These are phyloP conservation scores for Archips xylosteana DNA, from an alignment of 2,888 invertebrate genomes.

Conservation along the genomic window DNA sequence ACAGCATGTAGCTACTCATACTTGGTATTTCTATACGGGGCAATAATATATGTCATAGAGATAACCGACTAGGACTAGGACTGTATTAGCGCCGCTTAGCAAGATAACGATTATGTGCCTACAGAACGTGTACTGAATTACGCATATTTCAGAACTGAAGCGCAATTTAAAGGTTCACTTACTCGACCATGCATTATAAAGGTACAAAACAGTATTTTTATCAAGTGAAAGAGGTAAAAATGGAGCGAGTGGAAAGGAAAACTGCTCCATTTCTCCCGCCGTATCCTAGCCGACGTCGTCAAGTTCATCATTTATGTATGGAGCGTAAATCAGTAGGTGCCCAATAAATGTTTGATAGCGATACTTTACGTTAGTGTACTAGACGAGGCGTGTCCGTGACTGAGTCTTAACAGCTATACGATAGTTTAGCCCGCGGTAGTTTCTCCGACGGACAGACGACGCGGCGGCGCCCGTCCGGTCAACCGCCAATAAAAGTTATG, in stretches of 20 bases:
- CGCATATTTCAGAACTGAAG: slow-evolving; percentile 32
- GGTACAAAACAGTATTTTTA: slow-evolving; percentile 26
- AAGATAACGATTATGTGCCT: slow-evolving; percentile 35
- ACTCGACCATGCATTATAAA: slow-evolving; percentile 36
- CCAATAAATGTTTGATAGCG: slow-evolving; percentile 37
- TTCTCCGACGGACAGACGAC: slow-evolving; percentile 60
- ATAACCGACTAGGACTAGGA: slow-evolving; percentile 23
- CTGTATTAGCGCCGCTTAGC: slow-evolving; percentile 29
- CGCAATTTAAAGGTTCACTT: slow-evolving; percentile 34
- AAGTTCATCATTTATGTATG: slow-evolving; percentile 39
- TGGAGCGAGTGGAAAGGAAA: slow-evolving; percentile 12
- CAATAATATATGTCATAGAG: slow-evolving; percentile 8
- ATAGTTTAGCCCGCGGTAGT: slow-evolving; percentile 51
- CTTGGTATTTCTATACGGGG: not conserved
- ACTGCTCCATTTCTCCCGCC: slow-evolving; percentile 23
- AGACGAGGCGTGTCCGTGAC: slow-evolving; percentile 44
- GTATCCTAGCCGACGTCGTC: slow-evolving; percentile 34
- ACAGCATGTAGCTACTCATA: not conserved
- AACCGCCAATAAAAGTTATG: slow-evolving; percentile 69
- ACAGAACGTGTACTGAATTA: slow-evolving; percentile 23
- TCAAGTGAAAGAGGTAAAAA: slow-evolving; percentile 19
- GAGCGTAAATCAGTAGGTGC: slow-evolving; percentile 29
- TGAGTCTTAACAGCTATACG: slow-evolving; percentile 17
- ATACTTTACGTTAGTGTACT: slow-evolving; percentile 26
- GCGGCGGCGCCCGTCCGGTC: slow-evolving; percentile 66